A percentile compares a stretch with the other conserved stretches of the same genome.
phyloP scores from a whole-genome alignment of 2,113 vertebrate genomes.

The Trematocara stigmaticum region DNA sequence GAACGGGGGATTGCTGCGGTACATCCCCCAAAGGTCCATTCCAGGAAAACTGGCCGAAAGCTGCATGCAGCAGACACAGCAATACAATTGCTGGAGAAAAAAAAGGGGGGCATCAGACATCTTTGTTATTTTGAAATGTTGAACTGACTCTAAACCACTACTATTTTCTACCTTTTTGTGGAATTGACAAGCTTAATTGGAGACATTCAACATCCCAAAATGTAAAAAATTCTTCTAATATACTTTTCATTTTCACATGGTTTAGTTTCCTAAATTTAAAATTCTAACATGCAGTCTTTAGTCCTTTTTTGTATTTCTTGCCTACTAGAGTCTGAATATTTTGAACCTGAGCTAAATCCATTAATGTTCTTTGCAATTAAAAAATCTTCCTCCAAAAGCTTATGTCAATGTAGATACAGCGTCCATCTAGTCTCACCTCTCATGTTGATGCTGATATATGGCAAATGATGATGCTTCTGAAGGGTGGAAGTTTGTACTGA shows the following conservation, averaged over 20 bases:
- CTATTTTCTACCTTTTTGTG: background rate
- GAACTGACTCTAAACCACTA: background rate
- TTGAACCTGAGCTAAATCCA: background rate
- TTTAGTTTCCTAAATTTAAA: background rate
- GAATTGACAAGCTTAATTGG: background rate
- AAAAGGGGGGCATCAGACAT: background rate
- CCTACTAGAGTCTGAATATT: background rate
- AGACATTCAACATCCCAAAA: background rate
- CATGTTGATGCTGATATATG: conserved; percentile 46
- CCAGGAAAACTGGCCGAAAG: background rate
- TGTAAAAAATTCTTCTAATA: background rate
- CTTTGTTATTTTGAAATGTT: background rate
- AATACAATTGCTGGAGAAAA: conserved; percentile 13
- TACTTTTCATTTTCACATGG: background rate
- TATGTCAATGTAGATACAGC: background rate
- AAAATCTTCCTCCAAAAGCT: background rate
- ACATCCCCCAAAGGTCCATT: background rate
- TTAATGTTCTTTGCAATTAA: background rate
- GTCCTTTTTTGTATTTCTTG: background rate
- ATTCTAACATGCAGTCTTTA: background rate
- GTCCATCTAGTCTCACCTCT: conserved; percentile 61
- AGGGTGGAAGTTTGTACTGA: background rate
- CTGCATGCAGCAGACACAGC: conserved; percentile 34
- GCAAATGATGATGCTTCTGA: background rate
- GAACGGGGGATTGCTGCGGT: accelerated